Evolutionary conservation across 2,113 vertebrate species (phyloP).

Genomic region (Addax nasomaculatus): DNA sequence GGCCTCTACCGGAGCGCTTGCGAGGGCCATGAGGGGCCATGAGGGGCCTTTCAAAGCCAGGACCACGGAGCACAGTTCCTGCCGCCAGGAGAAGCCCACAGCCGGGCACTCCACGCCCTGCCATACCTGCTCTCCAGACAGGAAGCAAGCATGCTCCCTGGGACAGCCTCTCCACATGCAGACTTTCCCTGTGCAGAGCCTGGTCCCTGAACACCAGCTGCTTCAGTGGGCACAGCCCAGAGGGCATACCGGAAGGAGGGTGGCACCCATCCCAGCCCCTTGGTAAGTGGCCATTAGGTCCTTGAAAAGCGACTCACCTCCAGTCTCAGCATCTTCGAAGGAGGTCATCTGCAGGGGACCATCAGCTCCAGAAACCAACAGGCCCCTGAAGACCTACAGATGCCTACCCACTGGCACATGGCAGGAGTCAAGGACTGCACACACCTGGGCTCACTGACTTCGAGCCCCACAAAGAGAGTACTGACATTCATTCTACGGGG

Average conservation of each 20-base stretch:
- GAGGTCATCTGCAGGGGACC: not conserved
- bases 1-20: not conserved
- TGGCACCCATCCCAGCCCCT: not conserved
- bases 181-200: not conserved
- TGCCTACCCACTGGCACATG: fast-evolving
- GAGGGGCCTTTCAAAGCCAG: not conserved
- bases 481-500: not conserved
- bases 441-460: not conserved
- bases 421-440: not conserved
- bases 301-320: not conserved
- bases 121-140: not conserved
- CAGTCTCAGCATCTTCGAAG: not conserved
- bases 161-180: fast-evolving
- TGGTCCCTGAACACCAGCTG: not conserved
- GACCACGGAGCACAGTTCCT: not conserved
- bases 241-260: no score
- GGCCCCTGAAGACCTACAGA: not conserved
- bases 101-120: not conserved
- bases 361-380: not conserved
- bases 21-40: fast-evolving
- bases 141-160: not conserved
- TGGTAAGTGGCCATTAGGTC: fast-evolving
- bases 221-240: no score
- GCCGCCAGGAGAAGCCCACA: fast-evolving
- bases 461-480: fast-evolving